Percentiles rank a stretch among this genome's conserved stretches.
Evolutionary conservation across 2,888 invertebrate species (phyloP).

Genomic region (Petrolisthes manimaculis): DNA sequence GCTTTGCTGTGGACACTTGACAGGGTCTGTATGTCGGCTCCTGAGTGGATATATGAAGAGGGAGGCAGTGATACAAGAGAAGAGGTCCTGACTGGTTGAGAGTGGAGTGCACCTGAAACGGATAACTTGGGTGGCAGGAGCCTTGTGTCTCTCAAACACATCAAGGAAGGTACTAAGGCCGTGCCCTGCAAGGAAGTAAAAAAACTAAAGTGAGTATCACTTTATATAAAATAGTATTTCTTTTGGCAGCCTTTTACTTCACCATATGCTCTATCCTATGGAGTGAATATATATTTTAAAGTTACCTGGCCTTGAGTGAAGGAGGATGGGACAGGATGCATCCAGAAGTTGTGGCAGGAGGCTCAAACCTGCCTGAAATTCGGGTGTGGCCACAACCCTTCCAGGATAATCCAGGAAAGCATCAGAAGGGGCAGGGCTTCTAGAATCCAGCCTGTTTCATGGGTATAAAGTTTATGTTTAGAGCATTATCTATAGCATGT

Average conservation of each 20-base stretch:
- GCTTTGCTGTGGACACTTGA: background rate
- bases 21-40: background rate
- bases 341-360: slow-evolving; percentile 52
- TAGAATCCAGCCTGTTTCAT: slow-evolving; percentile 31
- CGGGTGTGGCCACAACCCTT: slow-evolving; percentile 47
- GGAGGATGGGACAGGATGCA: slow-evolving; percentile 33
- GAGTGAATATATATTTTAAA: background rate
- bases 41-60: slow-evolving; percentile 31
- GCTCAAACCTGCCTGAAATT: slow-evolving; percentile 36
- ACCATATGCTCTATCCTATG: background rate
- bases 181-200: slow-evolving; percentile 40
- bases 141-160: slow-evolving; percentile 45
- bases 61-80: slow-evolving; percentile 37
- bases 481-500: too few species aligned
- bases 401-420: slow-evolving; percentile 45
- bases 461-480: too few species aligned
- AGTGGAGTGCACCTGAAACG: slow-evolving; percentile 48
- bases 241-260: background rate
- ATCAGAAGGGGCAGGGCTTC: slow-evolving; percentile 53
- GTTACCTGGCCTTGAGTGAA: slow-evolving; percentile 44
- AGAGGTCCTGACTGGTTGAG: slow-evolving; percentile 51
- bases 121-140: slow-evolving; percentile 48
- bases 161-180: slow-evolving; percentile 53
- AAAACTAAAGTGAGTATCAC: background rate
- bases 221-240: background rate